Evolutionary conservation across 2,797 vertebrate genomes (phyloP).

Genomic region (Acanthurus tractus): DNA sequence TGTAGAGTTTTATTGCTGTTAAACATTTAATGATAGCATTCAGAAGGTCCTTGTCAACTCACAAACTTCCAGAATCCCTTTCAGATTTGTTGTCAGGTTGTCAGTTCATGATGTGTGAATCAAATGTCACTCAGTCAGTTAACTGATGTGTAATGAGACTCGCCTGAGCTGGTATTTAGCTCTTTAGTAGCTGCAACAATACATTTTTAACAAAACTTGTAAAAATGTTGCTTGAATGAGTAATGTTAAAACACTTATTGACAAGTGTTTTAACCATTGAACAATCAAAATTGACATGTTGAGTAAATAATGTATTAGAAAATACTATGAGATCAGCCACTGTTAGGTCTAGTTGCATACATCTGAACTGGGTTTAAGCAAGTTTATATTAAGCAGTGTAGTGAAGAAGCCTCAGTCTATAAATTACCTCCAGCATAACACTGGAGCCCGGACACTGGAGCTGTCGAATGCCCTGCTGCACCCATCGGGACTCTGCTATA

Average conservation of each 20-base stretch:
- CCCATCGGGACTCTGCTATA: conserved; percentile 66
- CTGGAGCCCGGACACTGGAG: conserved; percentile 58
- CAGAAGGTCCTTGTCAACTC: neutral
- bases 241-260: neutral
- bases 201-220: neutral
- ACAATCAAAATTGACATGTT: neutral
- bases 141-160: too few relatives aligned
- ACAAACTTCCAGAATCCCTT: conserved; percentile 1
- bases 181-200: neutral
- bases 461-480: conserved; percentile 64
- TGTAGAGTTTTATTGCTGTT: neutral
- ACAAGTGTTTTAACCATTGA: too few relatives aligned
- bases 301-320: neutral
- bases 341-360: conserved; percentile 6
- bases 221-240: neutral
- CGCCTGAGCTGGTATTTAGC: neutral
- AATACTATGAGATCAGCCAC: neutral
- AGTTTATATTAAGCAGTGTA: conserved; percentile 33
- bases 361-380: conserved; percentile 36
- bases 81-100: conserved; percentile 18
- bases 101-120: neutral
- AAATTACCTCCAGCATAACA: conserved; percentile 63
- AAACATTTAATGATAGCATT: neutral
- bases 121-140: conserved; percentile 6
- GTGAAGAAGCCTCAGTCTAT: conserved; percentile 46